These are phyloP conservation scores for Mesaphorura yosii DNA, from an alignment of 1,140 invertebrate genomes.

Conservation along the genomic window DNA sequence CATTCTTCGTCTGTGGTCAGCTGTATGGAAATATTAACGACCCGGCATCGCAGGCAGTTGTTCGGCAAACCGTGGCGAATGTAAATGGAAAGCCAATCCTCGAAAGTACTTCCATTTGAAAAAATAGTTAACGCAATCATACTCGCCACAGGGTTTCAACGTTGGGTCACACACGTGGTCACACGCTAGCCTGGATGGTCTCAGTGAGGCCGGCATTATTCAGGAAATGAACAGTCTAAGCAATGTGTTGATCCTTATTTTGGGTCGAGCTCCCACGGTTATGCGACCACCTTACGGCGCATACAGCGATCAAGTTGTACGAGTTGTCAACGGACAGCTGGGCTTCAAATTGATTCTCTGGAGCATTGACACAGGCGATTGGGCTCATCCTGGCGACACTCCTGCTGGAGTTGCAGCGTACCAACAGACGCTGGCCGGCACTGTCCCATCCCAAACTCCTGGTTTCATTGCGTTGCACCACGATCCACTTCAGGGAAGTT, in stretches of 20 bases:
- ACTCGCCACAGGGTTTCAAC: not conserved
- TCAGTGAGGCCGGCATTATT: not conserved
- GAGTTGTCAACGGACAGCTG: not conserved
- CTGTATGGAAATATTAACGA: not conserved
- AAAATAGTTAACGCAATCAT: not conserved
- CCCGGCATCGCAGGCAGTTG: not conserved
- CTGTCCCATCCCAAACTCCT: not conserved
- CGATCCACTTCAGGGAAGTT: not conserved
- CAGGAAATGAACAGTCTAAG: not conserved
- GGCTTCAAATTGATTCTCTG: not conserved
- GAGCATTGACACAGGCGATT: not conserved
- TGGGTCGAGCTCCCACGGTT: not conserved
- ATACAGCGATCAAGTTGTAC: not conserved
- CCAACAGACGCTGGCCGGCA: not conserved
- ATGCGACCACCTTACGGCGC: conserved; percentile 1
- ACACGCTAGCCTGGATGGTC: not conserved
- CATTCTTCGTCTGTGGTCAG: not conserved
- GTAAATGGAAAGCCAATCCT: not conserved
- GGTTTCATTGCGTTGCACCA: conserved; percentile 3
- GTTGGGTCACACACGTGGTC: not conserved
- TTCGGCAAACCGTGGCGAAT: not conserved
- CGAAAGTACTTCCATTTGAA: not conserved
- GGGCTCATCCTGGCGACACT: conserved; percentile 3
- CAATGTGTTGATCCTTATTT: not conserved
- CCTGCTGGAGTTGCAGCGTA: not conserved